Evolutionary conservation across 2,113 vertebrate species (phyloP), one percentile per base, ranked within the genome.

Genomic region (Australoheros scitulus): DNA sequence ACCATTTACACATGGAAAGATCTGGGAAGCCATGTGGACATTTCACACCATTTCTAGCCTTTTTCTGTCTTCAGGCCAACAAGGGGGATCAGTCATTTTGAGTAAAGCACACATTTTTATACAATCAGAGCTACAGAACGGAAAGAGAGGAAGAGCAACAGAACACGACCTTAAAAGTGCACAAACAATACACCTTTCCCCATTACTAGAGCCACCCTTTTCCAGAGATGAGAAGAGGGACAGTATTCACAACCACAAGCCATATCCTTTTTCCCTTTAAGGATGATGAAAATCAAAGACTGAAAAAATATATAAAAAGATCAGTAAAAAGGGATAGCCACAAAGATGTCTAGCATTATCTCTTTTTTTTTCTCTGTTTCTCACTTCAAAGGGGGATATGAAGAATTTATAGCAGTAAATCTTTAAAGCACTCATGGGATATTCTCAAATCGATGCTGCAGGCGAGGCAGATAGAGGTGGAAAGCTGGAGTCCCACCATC

Each of bases 341-440:
- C 82, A 90, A 84, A 90, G 74, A 91, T 85, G 79, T 88, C 72
- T 80, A 22, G 85, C 55, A 87, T 92, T 87, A 92, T 91, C 81
- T 77, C 91, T 92, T 92, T 22, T 34, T 34, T 34, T 34, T 7
- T 82, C 81, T 83, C 81, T 79, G 29, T 87, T 29, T 88, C 89
- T 68, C 38, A 92, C 93, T 95, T 96, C 91, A 95, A 95, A 95
- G 92, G 13, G 52, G 91, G 88, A 93, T 93, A 95, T 95, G 90
- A 95, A 95, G 92, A 95, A 95, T 95, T 95, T 93, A 96, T 89
- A 88, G 89, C 89, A 57, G 87, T 91, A 87, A 94, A 95, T 94
- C 89, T 93, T 94, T 95, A 95, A 95, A 89, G 87, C 90, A 91
- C 94, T 94, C 88, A 59, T 64, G 89, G 86, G 94, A 94, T 86